Conservation (phyloP, 2,113 vertebrate species). For the Chlorodrepanis virens region DNA sequence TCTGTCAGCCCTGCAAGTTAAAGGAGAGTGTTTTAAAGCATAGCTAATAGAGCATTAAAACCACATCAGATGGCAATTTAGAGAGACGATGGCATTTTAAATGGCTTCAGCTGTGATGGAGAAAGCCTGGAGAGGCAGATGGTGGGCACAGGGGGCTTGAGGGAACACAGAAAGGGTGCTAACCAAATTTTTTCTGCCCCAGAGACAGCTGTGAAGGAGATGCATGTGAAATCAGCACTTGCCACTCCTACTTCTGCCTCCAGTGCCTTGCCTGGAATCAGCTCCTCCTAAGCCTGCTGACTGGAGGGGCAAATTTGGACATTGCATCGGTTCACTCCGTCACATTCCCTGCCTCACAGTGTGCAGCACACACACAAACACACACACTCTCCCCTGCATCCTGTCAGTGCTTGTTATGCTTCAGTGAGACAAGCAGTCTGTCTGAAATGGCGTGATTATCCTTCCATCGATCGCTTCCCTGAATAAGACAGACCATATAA, state of each 20-base stretch:
- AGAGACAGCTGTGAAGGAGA: background rate
- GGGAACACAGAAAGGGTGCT: background rate
- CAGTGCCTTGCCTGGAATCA: background rate
- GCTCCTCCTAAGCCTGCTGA: background rate
- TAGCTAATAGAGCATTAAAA: conserved; percentile 31
- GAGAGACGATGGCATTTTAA: conserved; percentile 34
- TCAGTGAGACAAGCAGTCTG: background rate
- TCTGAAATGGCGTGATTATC: conserved; percentile 14
- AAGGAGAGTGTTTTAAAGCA: background rate
- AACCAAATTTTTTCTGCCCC: background rate
- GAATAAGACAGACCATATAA: background rate
- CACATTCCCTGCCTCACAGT: background rate
- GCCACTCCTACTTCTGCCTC: background rate
- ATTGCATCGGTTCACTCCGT: background rate
- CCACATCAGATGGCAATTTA: conserved; percentile 15
- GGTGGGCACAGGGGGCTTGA: background rate
- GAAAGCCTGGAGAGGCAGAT: background rate
- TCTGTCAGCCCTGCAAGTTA: background rate
- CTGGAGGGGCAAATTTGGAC: background rate
- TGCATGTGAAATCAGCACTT: background rate
- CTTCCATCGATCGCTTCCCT: background rate
- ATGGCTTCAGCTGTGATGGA: background rate
- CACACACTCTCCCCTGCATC: background rate
- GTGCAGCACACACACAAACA: background rate
- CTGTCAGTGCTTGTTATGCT: background rate